Conservation (phyloP, 2,888 invertebrate genomes). For the Apamea anceps region DNA sequence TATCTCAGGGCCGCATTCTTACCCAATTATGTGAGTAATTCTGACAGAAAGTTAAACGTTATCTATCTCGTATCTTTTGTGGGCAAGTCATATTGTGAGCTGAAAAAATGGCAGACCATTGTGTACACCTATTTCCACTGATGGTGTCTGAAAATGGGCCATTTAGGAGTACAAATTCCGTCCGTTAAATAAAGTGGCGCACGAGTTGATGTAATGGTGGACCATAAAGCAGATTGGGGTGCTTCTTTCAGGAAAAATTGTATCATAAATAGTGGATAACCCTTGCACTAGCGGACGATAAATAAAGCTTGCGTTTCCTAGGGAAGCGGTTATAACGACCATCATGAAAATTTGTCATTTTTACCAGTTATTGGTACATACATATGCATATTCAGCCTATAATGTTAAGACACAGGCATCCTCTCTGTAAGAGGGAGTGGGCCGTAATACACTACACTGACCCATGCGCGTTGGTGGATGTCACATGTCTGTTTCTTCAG, state of each 20-base stretch:
- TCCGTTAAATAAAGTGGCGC: constrained; percentile 30
- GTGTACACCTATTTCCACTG: constrained; percentile 1
- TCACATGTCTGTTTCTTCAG: too few species aligned
- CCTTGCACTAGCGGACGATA: not conserved
- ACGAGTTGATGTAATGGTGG: constrained; percentile 16
- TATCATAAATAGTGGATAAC: not conserved
- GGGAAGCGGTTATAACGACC: not conserved
- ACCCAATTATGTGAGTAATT: constrained; percentile 3
- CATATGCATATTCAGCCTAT: too few species aligned
- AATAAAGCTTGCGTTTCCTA: not conserved
- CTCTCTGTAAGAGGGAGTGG: too few species aligned
- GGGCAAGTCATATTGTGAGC: constrained; percentile 4
- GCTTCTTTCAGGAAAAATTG: not conserved
- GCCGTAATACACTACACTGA: too few species aligned
- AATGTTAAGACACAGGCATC: too few species aligned
- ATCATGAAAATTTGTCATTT: not conserved
- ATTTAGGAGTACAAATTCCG: constrained; percentile 27
- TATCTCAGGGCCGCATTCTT: not conserved
- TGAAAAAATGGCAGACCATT: constrained; percentile 33
- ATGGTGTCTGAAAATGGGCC: not conserved
- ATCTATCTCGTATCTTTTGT: constrained; percentile 18
- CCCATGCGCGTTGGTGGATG: too few species aligned
- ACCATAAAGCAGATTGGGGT: constrained; percentile 12
- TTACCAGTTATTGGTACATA: not conserved
- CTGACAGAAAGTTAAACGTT: constrained; percentile 17